phyloP scores from a whole-genome alignment of 37 sponge, comb jelly and placozoan genomes.

The Axinella damicornis region DNA sequence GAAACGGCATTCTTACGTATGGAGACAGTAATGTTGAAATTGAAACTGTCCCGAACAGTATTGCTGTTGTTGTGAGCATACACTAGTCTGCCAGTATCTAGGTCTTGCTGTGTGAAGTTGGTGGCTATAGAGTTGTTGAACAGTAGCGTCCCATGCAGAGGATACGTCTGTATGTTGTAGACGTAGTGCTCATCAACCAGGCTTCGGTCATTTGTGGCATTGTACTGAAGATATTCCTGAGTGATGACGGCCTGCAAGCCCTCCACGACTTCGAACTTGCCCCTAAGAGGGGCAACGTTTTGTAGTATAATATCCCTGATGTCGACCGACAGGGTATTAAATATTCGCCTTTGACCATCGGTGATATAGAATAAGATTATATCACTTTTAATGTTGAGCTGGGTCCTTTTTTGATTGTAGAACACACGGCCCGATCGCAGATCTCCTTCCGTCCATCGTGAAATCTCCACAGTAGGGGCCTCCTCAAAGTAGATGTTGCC shows the following conservation, averaged over 20 bases:
- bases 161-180: slow-evolving; percentile 17
- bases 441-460: slow-evolving; percentile 37
- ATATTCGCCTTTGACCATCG: background rate
- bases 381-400: background rate
- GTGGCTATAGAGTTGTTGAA: background rate
- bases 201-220: slow-evolving; percentile 19
- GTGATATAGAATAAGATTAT: background rate
- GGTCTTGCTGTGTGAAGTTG: slow-evolving; percentile 34
- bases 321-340: too few species aligned
- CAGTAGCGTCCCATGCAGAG: slow-evolving; percentile 30
- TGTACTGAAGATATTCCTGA: slow-evolving; percentile 5
- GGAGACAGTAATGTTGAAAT: slow-evolving; percentile 18
- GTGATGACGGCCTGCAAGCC: slow-evolving; percentile 39
- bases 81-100: slow-evolving; percentile 6
- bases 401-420: slow-evolving; percentile 4
- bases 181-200: slow-evolving; percentile 7
- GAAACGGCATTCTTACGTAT: background rate
- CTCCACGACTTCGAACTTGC: slow-evolving; percentile 20
- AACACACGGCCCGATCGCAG: slow-evolving; percentile 22
- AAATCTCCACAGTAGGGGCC: background rate
- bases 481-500: slow-evolving; percentile 38
- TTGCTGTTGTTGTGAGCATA: slow-evolving; percentile 60
- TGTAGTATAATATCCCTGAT: slow-evolving; percentile 8
- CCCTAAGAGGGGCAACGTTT: background rate
- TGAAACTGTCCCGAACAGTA: slow-evolving; percentile 35